Conservation (phyloP, 2,888 invertebrate genomes). For the Zygaena filipendulae region DNA sequence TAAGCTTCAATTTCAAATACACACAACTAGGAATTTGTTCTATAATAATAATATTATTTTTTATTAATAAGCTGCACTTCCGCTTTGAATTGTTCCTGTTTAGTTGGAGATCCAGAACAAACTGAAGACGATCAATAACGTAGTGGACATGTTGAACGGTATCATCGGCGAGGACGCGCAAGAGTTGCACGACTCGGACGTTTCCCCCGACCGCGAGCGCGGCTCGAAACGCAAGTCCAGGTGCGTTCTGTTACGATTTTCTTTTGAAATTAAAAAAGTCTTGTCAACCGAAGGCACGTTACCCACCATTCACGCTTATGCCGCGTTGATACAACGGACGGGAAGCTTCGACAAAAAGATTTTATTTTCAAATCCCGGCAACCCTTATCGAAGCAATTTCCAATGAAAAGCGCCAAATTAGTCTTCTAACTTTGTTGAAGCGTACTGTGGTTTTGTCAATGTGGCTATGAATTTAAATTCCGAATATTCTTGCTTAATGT, state of each 20-base stretch:
- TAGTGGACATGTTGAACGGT: slow-evolving; percentile 87
- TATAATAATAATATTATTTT: slow-evolving; percentile 7
- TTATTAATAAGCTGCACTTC: slow-evolving; percentile 6
- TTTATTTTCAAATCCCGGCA: too few relatives aligned
- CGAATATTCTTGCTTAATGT: too few relatives aligned
- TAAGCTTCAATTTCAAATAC: slow-evolving; percentile 1
- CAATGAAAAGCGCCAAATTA: too few relatives aligned
- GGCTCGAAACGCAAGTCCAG: slow-evolving; percentile 50
- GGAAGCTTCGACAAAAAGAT: too few relatives aligned
- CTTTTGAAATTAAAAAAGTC: slow-evolving; percentile 6
- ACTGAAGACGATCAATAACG: slow-evolving; percentile 85
- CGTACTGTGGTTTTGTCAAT: too few relatives aligned
- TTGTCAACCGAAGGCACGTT: too few relatives aligned
- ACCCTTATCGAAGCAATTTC: too few relatives aligned
- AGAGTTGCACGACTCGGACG: slow-evolving; percentile 29
- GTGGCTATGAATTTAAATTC: too few relatives aligned
- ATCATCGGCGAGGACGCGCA: slow-evolving; percentile 80
- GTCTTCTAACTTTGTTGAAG: too few relatives aligned
- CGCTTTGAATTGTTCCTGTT: slow-evolving; percentile 24
- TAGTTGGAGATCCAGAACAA: slow-evolving; percentile 83
- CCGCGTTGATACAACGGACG: too few relatives aligned
- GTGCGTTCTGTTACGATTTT: slow-evolving; percentile 25
- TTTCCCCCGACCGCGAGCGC: slow-evolving; percentile 28
- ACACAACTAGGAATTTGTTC: slow-evolving; percentile 18
- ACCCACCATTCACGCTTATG: too few relatives aligned